These are phyloP conservation scores for Chloromyia formosa DNA, from an alignment of 2,888 invertebrate species.

Conservation along the genomic window DNA sequence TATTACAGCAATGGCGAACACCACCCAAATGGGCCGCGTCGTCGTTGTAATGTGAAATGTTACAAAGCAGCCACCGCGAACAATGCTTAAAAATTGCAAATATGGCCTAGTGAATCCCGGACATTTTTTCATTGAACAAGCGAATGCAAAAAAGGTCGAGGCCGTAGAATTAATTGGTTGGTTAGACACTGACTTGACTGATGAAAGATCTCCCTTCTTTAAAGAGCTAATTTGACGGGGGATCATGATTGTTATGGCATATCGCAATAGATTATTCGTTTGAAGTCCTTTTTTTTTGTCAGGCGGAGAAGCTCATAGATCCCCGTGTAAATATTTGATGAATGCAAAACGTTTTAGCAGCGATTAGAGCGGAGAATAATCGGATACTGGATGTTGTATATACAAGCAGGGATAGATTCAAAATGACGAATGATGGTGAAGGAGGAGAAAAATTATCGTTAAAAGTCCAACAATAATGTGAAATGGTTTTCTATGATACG, in stretches of 20 bases:
- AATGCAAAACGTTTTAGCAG: no score
- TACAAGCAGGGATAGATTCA: no score
- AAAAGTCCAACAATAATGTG: no score
- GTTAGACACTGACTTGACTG: constrained; percentile 6
- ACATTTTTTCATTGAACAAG: background rate
- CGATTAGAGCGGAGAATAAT: no score
- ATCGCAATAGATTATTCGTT: background rate
- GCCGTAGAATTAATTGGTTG: background rate
- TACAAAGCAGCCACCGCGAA: background rate
- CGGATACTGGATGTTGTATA: no score
- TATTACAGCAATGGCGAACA: background rate
- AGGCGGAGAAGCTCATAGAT: no score
- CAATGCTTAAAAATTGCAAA: background rate
- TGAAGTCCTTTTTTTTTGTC: no score
- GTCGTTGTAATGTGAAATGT: background rate
- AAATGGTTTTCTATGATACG: no score
- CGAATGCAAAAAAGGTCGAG: background rate
- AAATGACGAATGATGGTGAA: no score
- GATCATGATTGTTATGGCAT: background rate
- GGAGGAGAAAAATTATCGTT: no score
- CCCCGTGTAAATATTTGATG: no score
- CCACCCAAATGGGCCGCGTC: background rate
- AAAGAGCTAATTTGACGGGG: background rate
- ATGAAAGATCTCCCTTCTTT: background rate
- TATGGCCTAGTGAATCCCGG: background rate